Conservation (phyloP, 2,888 invertebrate genomes). For the Sarcophaga variegata region DNA sequence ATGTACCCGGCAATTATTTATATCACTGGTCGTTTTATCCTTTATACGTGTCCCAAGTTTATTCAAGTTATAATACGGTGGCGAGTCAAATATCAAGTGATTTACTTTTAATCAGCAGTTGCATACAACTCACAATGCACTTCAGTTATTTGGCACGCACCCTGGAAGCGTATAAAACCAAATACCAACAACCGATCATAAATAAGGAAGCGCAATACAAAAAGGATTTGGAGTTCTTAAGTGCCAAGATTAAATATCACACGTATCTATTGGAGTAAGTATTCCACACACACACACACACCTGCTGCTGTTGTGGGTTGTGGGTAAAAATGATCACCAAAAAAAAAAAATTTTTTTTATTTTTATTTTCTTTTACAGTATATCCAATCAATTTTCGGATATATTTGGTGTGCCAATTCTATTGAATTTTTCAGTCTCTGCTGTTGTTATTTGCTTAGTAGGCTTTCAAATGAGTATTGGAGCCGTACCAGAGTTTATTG, state of each 20-base stretch:
- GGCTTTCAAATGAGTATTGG: slow-evolving; percentile 78
- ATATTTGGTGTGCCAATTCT: slow-evolving; percentile 72
- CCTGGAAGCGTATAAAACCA: slow-evolving; percentile 68
- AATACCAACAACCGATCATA: slow-evolving; percentile 2
- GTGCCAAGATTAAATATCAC: slow-evolving; percentile 65
- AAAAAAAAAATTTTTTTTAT: too few relatives aligned
- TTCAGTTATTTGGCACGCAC: slow-evolving; percentile 73
- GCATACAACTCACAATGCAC: slow-evolving; percentile 78
- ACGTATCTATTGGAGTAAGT: slow-evolving; percentile 65
- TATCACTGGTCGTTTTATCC: slow-evolving; percentile 72
- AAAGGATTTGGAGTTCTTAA: slow-evolving; percentile 47
- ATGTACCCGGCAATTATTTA: slow-evolving; percentile 73
- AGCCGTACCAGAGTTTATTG: slow-evolving; percentile 70
- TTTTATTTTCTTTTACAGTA: slow-evolving; percentile 26
- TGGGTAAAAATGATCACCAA: too few relatives aligned
- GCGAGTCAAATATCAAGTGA: slow-evolving; percentile 76
- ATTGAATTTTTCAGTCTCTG: slow-evolving; percentile 72
- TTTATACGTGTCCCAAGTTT: slow-evolving; percentile 71
- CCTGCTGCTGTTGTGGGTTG: too few relatives aligned
- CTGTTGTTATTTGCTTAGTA: slow-evolving; percentile 74
- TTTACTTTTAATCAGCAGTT: slow-evolving; percentile 75
- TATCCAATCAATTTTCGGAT: slow-evolving; percentile 68
- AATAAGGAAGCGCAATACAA: slow-evolving; percentile 18
- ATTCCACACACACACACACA: too few relatives aligned
- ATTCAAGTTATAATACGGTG: slow-evolving; percentile 74